These are phyloP conservation scores for Copsychus sechellarum DNA, from an alignment of 2,113 vertebrate genomes.

Conservation along the genomic window DNA sequence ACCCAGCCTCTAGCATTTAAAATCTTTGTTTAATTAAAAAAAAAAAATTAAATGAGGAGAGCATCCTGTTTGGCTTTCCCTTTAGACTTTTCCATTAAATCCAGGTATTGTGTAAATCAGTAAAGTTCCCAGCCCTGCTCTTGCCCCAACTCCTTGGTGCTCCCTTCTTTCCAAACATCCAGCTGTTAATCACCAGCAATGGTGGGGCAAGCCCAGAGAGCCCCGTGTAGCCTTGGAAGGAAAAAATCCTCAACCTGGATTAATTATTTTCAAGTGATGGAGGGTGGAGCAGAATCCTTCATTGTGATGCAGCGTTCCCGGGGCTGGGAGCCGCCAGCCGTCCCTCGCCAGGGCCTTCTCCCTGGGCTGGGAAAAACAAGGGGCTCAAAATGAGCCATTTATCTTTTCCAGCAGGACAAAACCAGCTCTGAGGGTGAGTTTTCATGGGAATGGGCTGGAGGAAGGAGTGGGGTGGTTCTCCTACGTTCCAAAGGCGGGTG, in stretches of 20 bases:
- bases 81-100: not conserved
- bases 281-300: constrained; percentile 11
- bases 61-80: not conserved
- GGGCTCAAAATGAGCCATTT: not conserved
- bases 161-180: not conserved
- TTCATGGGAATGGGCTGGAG: not conserved
- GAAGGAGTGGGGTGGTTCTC: not conserved
- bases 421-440: not conserved
- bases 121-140: fast-evolving
- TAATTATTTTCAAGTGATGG: constrained; percentile 48
- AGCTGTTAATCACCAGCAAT: not conserved
- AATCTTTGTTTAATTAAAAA: not conserved
- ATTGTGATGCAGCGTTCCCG: not conserved
- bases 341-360: not conserved
- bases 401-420: not conserved
- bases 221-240: not conserved
- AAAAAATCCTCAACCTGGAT: constrained; percentile 35
- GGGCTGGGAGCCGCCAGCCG: not conserved
- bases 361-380: fast-evolving
- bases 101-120: not conserved
- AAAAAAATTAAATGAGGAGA: fast-evolving
- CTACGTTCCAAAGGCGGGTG: fast-evolving
- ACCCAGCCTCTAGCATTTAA: fast-evolving
- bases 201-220: not conserved
- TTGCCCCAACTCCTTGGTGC: not conserved